phyloP scores from a whole-genome alignment of 2,797 vertebrate genomes.

The Catostomus latipinnis region DNA sequence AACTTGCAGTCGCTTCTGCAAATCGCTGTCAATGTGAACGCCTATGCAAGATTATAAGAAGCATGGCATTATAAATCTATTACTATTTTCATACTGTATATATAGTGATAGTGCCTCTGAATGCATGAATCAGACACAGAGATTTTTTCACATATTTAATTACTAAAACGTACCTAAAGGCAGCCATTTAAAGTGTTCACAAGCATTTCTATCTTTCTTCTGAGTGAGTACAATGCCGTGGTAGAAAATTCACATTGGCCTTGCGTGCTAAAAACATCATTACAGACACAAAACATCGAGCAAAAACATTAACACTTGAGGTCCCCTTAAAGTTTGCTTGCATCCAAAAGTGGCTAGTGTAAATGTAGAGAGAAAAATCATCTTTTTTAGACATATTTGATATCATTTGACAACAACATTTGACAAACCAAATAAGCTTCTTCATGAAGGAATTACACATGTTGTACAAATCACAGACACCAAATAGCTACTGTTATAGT shows the following conservation, averaged over 20 bases:
- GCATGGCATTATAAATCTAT: too few species aligned
- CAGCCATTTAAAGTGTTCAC: slow-evolving; percentile 72
- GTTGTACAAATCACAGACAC: slow-evolving; percentile 16
- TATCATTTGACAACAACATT: slow-evolving; percentile 56
- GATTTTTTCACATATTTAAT: slow-evolving; percentile 67
- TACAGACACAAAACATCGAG: slow-evolving; percentile 66
- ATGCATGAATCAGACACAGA: not conserved
- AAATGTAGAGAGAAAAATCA: slow-evolving; percentile 67
- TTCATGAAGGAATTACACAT: not conserved
- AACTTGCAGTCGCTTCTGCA: too few species aligned
- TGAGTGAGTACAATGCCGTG: slow-evolving; percentile 67
- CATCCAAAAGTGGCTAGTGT: slow-evolving; percentile 81
- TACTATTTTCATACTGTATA: too few species aligned
- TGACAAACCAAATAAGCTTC: not conserved
- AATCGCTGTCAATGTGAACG: too few species aligned
- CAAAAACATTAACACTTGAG: slow-evolving; percentile 69
- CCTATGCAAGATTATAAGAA: too few species aligned
- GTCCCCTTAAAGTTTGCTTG: slow-evolving; percentile 79
- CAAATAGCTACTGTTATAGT: slow-evolving; percentile 7
- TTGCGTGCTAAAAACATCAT: slow-evolving; percentile 72
- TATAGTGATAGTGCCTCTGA: not conserved
- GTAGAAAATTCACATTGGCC: slow-evolving; percentile 69
- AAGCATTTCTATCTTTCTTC: slow-evolving; percentile 64
- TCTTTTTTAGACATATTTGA: slow-evolving; percentile 71
- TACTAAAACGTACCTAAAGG: slow-evolving; percentile 75